Evolutionary conservation across 2,888 invertebrate species (phyloP), one percentile per base, ranked within the genome.

Genomic region (Harpalus rufipes): DNA sequence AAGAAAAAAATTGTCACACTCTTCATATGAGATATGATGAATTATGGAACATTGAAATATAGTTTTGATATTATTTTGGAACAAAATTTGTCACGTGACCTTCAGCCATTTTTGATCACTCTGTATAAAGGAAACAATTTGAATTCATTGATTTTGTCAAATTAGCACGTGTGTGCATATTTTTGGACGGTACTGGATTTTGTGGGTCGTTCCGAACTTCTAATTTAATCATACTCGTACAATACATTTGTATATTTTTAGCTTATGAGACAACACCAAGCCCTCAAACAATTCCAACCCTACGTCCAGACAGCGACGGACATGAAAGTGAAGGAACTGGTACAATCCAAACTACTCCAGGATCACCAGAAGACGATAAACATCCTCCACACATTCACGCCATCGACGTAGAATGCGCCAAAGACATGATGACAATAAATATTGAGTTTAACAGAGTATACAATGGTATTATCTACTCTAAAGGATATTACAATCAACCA

Each of bases 401-500:
- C 0, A 94, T 96, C 84, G 94, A 95, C 59, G 96, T 96, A 0
- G 93, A 95, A 88, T 96, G 96, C 88, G 95, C 95, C 85, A 96
- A 96, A 89, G 95, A 96, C 86, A 94, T 95, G 94, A 96, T 96
- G 96, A 95, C 94, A 0, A 96, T 96, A 85, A 94, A 95, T 87
- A 93, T 96, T 8, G 95, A 95, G 90, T 96, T 96, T 90, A 96
- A 96, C 89, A 93, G 95, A 86, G 92, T 91, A 16, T 96, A 96
- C 89, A 94, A 96, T 87, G 96, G 96, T 0, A 93, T 96, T 12
- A 95, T 96, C 87, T 96, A 96, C 88, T 96, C 96, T 0, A 96
- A 96, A 92, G 96, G 96, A 18, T 72, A 94, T 90, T 94, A 92
- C 89, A 94, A 92, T 87, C 94, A 94, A 87, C 93, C 94, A 0